phyloP scores from a whole-genome alignment of 92 coral and sea anemone genomes.

The Heliopora coerulea region DNA sequence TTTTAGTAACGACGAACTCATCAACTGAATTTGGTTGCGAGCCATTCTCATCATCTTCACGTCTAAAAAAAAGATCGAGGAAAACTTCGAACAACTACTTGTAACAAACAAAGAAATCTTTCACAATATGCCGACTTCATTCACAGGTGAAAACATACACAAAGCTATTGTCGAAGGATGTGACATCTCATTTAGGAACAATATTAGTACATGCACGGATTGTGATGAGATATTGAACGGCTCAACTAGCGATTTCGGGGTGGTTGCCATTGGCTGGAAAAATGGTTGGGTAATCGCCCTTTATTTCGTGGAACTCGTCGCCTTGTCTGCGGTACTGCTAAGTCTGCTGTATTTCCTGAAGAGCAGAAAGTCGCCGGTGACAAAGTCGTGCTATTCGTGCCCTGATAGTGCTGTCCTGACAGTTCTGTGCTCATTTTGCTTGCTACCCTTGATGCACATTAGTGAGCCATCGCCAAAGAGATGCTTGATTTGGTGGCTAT shows the following conservation, averaged over 20 bases:
- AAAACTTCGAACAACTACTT: too few species aligned
- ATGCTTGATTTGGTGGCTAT: neutral
- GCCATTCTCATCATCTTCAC: too few species aligned
- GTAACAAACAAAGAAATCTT: too few species aligned
- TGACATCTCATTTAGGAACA: neutral
- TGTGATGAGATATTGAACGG: neutral
- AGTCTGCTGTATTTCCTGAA: slow-evolving; percentile 6
- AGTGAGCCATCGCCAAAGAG: slow-evolving; percentile 4
- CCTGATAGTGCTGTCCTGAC: slow-evolving; percentile 10
- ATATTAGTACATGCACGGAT: neutral
- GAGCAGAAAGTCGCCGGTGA: slow-evolving; percentile 9
- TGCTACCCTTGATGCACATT: slow-evolving; percentile 14
- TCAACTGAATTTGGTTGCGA: too few species aligned
- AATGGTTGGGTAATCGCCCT: neutral
- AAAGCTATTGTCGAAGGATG: neutral
- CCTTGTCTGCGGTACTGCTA: neutral
- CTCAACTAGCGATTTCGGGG: neutral
- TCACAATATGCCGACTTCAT: too few species aligned
- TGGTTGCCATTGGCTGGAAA: neutral
- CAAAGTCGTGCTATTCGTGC: slow-evolving; percentile 1
- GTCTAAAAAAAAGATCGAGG: too few species aligned
- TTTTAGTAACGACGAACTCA: too few species aligned
- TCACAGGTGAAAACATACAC: neutral
- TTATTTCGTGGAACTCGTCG: slow-evolving; percentile 8
- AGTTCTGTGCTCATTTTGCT: neutral